Evolutionary conservation across 2,113 vertebrate genomes (phyloP), one percentile per base, ranked within the genome.

Genomic region (Pithys albifrons): DNA sequence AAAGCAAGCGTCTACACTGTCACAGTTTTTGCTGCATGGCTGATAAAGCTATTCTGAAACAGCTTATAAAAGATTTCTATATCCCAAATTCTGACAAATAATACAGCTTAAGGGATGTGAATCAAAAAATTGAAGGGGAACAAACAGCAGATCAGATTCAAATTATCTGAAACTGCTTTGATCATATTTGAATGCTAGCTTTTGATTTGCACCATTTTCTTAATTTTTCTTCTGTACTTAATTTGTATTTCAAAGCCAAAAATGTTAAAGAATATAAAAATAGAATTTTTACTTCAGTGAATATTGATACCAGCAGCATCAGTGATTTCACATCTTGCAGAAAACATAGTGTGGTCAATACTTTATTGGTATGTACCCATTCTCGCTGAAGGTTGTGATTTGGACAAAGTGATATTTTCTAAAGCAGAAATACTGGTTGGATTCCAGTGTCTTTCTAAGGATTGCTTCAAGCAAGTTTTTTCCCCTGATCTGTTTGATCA

Each of bases 21-120:
- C 65, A 84, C 4, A 3, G 61, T 69, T 92, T 86, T 74, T 91
- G 77, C 70, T 96, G 92, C 80, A 35, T 95, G 91, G 70, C 62
- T 89, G 91, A 88, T 85, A 74, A 78, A 97, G 91, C 91, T 72
- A 45, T 92, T 96, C n/a, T 81, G 61, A 84, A 91, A 81, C 10
- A 39, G 86, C 80, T 91, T 92, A 52, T 2, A 3, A 65, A 67
- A 78, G 76, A 72, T 49, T 84, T 92, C 46, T 51, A 13, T 35
- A 48, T 87, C 22, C 27, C 0, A 2, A 69, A 59, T 72, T 89
- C 59, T 91, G 86, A 89, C 80, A 84, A 93, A 45, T 66, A 92
- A 45, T 71, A 62, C n/a, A 78, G 24, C 35, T 81, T 81, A 86
- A 71, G 48, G 52, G 77, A 67, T 71, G 19, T 18, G 46, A 84